Conservation (phyloP, 2,888 invertebrate genomes). For the Leucoma salicis region DNA sequence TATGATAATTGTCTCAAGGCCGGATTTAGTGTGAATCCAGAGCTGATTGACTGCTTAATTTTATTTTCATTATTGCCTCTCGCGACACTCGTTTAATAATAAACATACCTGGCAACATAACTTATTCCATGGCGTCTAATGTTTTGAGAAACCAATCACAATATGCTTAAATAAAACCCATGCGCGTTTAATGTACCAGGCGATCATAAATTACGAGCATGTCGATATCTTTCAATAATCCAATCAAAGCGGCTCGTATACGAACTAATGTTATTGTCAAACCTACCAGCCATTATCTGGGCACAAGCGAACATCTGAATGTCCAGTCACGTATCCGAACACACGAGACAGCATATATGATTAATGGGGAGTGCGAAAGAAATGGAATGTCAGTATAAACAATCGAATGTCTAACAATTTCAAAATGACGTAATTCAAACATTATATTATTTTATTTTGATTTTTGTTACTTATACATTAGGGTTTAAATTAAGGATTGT, state of each 20-base stretch:
- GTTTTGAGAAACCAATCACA: background rate
- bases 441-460: constrained; percentile 25
- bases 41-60: too few relatives aligned
- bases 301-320: constrained; percentile 65
- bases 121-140: too few relatives aligned
- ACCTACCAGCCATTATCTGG: constrained; percentile 67
- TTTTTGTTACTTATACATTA: constrained; percentile 16
- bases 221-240: constrained; percentile 76
- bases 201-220: constrained; percentile 56
- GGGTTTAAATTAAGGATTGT: constrained; percentile 18
- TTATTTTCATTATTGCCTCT: too few relatives aligned
- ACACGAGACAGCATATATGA: constrained; percentile 30
- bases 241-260: constrained; percentile 70
- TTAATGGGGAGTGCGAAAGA: constrained; percentile 30
- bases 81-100: too few relatives aligned
- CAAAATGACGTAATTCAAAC: constrained; percentile 31
- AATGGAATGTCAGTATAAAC: constrained; percentile 56
- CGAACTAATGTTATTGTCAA: constrained; percentile 77
- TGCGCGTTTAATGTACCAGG: constrained; percentile 34
- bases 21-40: too few relatives aligned
- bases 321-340: constrained; percentile 66
- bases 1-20: too few relatives aligned
- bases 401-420: constrained; percentile 37
- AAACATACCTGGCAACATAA: too few relatives aligned
- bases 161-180: constrained; percentile 10